These are phyloP conservation scores for Peromyscus aztecus DNA, from an alignment of 2,797 vertebrate species.

Conservation along the genomic window DNA sequence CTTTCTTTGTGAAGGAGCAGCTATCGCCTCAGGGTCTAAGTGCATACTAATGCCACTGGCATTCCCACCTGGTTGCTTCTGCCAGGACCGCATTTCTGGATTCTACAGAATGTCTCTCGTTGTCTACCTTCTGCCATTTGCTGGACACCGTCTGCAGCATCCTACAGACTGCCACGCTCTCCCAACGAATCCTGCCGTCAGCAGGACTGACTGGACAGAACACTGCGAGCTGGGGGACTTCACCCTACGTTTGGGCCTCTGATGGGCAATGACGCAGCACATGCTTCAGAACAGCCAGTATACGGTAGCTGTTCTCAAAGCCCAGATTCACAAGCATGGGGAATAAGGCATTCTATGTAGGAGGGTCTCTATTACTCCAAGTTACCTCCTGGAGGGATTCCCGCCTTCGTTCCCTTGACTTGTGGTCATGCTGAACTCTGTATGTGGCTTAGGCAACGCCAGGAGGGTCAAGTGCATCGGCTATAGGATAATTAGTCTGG, in stretches of 20 bases:
- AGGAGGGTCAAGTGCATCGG: neutral
- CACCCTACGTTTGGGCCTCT: neutral
- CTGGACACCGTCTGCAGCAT: neutral
- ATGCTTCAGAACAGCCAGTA: neutral
- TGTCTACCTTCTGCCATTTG: neutral
- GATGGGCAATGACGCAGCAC: rapidly evolving
- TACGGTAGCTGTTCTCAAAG: neutral
- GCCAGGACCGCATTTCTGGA: neutral
- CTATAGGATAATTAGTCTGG: neutral
- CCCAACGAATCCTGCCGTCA: neutral
- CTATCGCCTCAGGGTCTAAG: neutral
- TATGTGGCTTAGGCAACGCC: neutral
- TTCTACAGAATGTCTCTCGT: neutral
- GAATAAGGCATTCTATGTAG: neutral
- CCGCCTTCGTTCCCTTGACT: neutral
- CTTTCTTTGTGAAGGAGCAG: neutral
- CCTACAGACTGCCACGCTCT: neutral
- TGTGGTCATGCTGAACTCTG: neutral
- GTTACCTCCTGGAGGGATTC: neutral
- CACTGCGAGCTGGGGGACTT: rapidly evolving
- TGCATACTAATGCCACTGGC: neutral
- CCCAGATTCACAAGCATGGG: neutral
- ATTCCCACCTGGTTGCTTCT: neutral
- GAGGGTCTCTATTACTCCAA: neutral
- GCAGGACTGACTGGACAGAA: neutral